Evolutionary conservation across 1,140 invertebrate species (phyloP).

Genomic region (Drosophila kohkoa): DNA sequence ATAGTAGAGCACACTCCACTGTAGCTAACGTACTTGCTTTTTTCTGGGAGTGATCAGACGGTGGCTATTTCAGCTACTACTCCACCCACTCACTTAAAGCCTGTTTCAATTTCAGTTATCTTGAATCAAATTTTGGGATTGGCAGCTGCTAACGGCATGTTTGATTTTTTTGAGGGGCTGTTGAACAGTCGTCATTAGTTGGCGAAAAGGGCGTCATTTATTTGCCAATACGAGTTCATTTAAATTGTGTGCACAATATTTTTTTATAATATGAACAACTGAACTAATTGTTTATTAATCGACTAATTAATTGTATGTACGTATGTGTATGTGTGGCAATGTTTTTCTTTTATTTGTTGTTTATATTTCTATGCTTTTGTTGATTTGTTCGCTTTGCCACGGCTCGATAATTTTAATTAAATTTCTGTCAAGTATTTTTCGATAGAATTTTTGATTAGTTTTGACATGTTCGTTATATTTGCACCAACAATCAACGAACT

Average conservation of each 20-base stretch:
- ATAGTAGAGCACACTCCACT: no score
- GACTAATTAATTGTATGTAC: constrained; percentile 59
- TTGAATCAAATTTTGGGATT: constrained; percentile 5
- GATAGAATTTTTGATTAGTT: constrained; percentile 79
- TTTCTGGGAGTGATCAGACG: constrained; percentile 2
- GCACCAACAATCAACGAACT: constrained; percentile 71
- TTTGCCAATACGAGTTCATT: constrained; percentile 53
- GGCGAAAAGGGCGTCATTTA: constrained; percentile 61
- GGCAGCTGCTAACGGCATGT: constrained; percentile 13
- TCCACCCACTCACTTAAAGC: constrained; percentile 9
- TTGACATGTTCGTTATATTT: constrained; percentile 62
- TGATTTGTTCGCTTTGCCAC: constrained; percentile 45
- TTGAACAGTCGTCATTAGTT: constrained; percentile 14
- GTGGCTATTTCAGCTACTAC: constrained; percentile 29
- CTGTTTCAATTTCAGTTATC: constrained; percentile 3
- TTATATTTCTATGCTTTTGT: constrained; percentile 35
- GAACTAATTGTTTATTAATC: constrained; percentile 72
- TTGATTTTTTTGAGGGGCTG: not conserved
- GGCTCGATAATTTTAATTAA: constrained; percentile 75
- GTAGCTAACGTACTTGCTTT: no score
- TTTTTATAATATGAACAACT: not conserved
- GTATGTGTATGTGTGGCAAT: not conserved
- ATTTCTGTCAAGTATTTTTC: constrained; percentile 62
- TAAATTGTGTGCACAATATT: constrained; percentile 28
- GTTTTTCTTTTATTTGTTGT: constrained; percentile 46